Percentiles rank a stretch among this genome's conserved stretches.
phyloP scores from a whole-genome alignment of 2,888 invertebrate genomes.

The Hyalella azteca region DNA sequence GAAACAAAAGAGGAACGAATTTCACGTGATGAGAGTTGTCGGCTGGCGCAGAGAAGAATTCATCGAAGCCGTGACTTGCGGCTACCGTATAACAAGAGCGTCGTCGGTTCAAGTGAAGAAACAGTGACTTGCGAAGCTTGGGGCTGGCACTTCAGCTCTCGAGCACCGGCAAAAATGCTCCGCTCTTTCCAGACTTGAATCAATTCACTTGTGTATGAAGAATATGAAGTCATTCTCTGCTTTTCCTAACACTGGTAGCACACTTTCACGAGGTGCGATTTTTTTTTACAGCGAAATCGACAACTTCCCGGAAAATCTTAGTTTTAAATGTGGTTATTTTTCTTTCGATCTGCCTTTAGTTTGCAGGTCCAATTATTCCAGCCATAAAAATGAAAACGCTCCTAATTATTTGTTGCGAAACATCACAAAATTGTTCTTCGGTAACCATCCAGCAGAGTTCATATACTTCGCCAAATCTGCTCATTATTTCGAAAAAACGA shows the following conservation, averaged over 20 bases:
- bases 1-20: neutral
- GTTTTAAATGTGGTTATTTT: too few species aligned
- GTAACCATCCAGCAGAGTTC: too few species aligned
- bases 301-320: too few species aligned
- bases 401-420: too few species aligned
- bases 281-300: too few species aligned
- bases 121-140: neutral
- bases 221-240: neutral
- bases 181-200: conserved; percentile 5
- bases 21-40: neutral
- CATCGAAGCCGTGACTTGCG: neutral
- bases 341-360: too few species aligned
- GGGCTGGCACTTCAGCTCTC: neutral
- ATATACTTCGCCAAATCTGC: too few species aligned
- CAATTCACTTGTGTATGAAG: conserved; percentile 21
- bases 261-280: too few species aligned
- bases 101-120: neutral
- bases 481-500: too few species aligned
- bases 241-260: neutral
- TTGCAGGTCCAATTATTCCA: too few species aligned
- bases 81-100: neutral
- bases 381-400: too few species aligned
- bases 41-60: neutral
- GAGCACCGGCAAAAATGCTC: neutral
- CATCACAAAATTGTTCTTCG: too few species aligned